A percentile compares a stretch with the other conserved stretches of the same genome.
Evolutionary conservation across 1,140 invertebrate genomes (phyloP).

Genomic region (Cherax destructor): DNA sequence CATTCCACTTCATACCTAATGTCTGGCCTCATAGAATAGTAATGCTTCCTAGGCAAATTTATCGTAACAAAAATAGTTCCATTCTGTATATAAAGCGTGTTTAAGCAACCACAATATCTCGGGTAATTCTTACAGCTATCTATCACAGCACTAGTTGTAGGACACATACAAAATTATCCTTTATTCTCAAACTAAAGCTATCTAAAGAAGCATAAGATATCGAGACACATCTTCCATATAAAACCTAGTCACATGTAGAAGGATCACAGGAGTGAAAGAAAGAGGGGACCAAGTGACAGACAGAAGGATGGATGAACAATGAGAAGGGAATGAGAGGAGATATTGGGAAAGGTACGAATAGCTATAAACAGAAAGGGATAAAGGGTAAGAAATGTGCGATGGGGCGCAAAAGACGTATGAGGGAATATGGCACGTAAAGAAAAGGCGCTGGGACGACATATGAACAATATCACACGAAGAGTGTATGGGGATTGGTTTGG

Average conservation of each 20-base stretch:
- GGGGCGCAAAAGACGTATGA: background rate
- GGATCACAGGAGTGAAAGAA: background rate
- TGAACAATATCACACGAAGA: too few relatives aligned
- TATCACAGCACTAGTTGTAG: conserved; percentile 63
- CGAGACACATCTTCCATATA: conserved; percentile 10
- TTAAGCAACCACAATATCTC: conserved; percentile 3
- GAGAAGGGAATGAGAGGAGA: background rate
- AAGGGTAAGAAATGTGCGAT: background rate
- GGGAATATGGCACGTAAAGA: conserved; percentile 3
- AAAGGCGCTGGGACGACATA: background rate
- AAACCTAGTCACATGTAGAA: conserved; percentile 11
- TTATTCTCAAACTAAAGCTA: conserved; percentile 40
- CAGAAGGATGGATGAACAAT: conserved; percentile 10
- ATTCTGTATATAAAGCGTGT: conserved; percentile 10
- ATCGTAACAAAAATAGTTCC: conserved; percentile 27
- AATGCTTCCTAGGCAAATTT: conserved; percentile 3
- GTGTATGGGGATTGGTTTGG: too few relatives aligned
- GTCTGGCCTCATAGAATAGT: conserved; percentile 3
- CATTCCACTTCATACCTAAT: conserved; percentile 30
- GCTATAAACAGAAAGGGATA: background rate
- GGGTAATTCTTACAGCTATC: conserved; percentile 33
- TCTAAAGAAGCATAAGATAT: conserved; percentile 25
- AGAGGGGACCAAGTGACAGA: background rate
- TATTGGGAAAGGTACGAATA: background rate
- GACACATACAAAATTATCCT: conserved; percentile 47